Evolutionary conservation across 2,797 vertebrate species (phyloP), one percentile per base, ranked within the genome.

Genomic region (Sebastes matsubarae): DNA sequence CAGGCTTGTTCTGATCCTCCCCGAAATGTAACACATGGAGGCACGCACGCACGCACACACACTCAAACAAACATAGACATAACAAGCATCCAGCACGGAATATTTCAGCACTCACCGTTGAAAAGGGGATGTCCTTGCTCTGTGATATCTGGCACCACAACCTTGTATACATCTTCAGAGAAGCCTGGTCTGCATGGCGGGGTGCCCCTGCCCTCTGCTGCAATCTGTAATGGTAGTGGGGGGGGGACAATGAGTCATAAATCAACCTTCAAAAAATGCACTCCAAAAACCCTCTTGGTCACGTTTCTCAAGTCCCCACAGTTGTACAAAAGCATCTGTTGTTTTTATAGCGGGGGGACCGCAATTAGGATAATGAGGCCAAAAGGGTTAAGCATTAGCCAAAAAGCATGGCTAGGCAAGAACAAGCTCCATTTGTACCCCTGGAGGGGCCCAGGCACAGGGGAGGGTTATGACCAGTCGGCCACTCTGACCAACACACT

Each of bases 301-400:
- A 96, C 95, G 91, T 96, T 96, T 93, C 87, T 79, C 38, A 81
- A 90, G 77, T 81, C 91, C 78, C 84, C 83, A 60, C 80, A 87
- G 88, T 93, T 91, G 77, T 91, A 97, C 95, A 97, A 97, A 95
- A 91, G 95, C 94, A 93, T 89, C 94, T 97, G 97, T 97, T 98
- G 97, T 98, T 97, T 96, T 96, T 90, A 91, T 93, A 96, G 91
- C 95, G 88, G 27, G 88, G 27, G 75, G 93, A 92, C 92, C 87
- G 95, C 96, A 97, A 97, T 97, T 96, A 98, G 96, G 95, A 95
- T 94, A 82, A 74, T 66, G 85, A 95, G 97, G 97, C 95, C 96
- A 96, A 97, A 93, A 96, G 96, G 97, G 97, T 98, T 98, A 98
- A 98, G 97, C 96, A 97, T 98, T 97, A 96, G 96, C 96, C 97